phyloP scores from a whole-genome alignment of 2,797 vertebrate genomes.

The Sebastes hubbsi region DNA sequence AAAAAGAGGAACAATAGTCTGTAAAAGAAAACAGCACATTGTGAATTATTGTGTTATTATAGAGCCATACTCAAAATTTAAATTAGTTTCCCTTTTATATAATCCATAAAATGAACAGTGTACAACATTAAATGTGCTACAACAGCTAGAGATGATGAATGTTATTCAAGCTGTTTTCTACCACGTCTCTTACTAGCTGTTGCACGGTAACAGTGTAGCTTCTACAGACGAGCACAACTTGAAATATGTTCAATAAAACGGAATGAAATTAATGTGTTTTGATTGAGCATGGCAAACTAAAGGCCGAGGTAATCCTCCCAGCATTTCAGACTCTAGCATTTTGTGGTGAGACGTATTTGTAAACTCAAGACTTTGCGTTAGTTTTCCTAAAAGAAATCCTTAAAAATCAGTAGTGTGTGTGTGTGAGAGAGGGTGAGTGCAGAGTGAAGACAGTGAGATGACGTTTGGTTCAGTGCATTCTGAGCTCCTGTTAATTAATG shows the following conservation, averaged over 20 bases:
- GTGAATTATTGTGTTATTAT: slow-evolving; percentile 10
- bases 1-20: slow-evolving; percentile 1
- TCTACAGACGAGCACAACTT: neutral
- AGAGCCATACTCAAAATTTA: neutral
- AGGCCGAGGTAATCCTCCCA: neutral
- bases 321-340: neutral
- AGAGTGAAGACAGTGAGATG: neutral
- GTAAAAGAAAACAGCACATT: slow-evolving; percentile 20
- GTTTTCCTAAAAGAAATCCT: neutral
- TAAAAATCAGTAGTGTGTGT: neutral
- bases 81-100: slow-evolving; percentile 38
- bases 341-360: neutral
- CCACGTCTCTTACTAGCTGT: neutral
- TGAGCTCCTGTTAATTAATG: slow-evolving; percentile 7
- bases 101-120: slow-evolving; percentile 24
- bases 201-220: neutral
- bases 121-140: slow-evolving; percentile 34
- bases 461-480: slow-evolving; percentile 8
- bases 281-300: neutral
- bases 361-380: neutral
- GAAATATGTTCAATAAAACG: neutral
- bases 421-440: neutral
- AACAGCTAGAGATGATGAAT: slow-evolving; percentile 9
- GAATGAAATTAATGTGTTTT: neutral
- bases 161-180: slow-evolving; percentile 5